phyloP scores from a whole-genome alignment of 2,888 invertebrate species.

The Lamellibrachia columna region DNA sequence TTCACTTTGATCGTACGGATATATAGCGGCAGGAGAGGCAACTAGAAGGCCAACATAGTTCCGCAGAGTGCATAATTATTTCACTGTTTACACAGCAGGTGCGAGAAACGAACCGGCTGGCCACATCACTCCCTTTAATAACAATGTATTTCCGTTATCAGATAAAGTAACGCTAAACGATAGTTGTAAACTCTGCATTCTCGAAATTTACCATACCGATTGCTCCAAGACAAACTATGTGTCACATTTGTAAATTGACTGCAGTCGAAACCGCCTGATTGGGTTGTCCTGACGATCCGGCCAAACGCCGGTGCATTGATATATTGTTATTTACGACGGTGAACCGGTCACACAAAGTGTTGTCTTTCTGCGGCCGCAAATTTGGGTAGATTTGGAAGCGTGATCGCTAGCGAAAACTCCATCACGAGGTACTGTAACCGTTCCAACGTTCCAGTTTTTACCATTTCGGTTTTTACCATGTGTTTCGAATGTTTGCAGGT shows the following conservation, averaged over 20 bases:
- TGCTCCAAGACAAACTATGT: not conserved
- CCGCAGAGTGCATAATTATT: not conserved
- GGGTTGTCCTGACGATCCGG: not conserved
- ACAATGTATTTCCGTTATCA: not conserved
- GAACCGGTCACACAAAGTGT: slow-evolving; percentile 53
- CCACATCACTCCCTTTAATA: slow-evolving; percentile 16
- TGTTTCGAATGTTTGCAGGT: not conserved
- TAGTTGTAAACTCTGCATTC: not conserved
- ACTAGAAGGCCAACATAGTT: not conserved
- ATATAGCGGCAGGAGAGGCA: not conserved
- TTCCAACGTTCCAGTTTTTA: not conserved
- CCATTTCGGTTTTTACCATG: not conserved
- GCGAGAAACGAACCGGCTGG: slow-evolving; percentile 1
- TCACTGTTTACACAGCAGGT: slow-evolving; percentile 5
- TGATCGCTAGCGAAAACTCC: slow-evolving; percentile 7
- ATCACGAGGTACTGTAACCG: slow-evolving; percentile 9
- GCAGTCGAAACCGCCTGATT: not conserved
- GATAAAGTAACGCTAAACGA: not conserved
- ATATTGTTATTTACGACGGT: slow-evolving; percentile 62
- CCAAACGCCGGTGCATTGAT: slow-evolving; percentile 40
- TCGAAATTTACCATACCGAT: not conserved
- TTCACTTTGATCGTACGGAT: not conserved
- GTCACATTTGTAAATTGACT: not conserved
- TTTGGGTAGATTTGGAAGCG: slow-evolving; percentile 35
- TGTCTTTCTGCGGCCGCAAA: slow-evolving; percentile 49